These are phyloP conservation scores for Trachelipus rathkii DNA, from an alignment of 1,140 invertebrate genomes.

Conservation along the genomic window DNA sequence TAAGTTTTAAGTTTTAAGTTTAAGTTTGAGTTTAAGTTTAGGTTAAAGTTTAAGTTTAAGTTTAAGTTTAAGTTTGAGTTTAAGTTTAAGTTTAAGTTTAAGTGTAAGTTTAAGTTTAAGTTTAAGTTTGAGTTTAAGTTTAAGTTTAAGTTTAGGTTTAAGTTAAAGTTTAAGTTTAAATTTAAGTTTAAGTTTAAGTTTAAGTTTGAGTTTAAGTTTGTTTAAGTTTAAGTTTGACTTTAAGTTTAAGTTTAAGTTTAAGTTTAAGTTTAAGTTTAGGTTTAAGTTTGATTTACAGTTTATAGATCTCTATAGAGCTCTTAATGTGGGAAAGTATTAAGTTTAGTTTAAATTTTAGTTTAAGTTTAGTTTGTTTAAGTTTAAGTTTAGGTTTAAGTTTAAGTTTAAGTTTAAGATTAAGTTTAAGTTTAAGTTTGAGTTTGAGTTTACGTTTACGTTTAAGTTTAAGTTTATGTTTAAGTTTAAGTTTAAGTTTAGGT, in stretches of 20 bases:
- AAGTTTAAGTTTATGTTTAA: no score
- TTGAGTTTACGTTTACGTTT: no score
- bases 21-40: background rate
- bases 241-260: background rate
- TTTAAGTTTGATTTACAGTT: background rate
- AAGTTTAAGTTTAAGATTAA: no score
- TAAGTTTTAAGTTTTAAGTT: background rate
- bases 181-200: background rate
- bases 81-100: background rate
- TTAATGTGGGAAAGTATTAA: no score
- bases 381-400: no score
- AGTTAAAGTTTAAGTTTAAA: background rate
- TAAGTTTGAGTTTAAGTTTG: constrained; percentile 1
- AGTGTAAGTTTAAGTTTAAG: background rate
- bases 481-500: no score
- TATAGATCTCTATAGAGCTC: no score
- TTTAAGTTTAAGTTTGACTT: background rate
- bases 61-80: background rate
- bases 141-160: background rate
- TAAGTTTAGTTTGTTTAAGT: no score
- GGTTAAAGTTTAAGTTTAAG: background rate
- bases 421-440: no score
- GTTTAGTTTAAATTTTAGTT: no score
- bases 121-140: background rate
- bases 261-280: background rate